A percentile compares a stretch with the other conserved stretches of the same genome.
Conservation (phyloP, 2,888 invertebrate genomes). For the Nephrotoma guestfalica region DNA sequence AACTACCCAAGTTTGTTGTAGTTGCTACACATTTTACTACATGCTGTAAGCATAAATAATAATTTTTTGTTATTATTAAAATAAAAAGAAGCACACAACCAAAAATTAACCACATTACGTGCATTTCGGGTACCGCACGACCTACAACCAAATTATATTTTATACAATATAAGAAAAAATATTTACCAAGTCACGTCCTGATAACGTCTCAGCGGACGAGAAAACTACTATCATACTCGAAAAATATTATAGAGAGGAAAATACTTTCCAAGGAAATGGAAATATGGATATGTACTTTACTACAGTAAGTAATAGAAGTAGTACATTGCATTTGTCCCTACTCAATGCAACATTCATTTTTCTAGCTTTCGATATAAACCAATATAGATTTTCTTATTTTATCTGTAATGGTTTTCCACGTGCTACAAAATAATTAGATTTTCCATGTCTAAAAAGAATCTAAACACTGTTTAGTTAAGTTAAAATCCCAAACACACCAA, state of each 20-base stretch:
- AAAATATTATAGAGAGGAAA: neutral
- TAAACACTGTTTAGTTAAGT: neutral
- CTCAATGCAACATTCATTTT: neutral
- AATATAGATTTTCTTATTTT: neutral
- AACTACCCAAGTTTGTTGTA: too few relatives aligned
- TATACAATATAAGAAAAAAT: neutral
- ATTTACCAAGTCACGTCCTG: neutral
- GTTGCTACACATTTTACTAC: neutral
- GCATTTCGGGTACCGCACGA: neutral
- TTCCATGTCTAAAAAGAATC: neutral
- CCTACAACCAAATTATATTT: neutral
- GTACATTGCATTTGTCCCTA: too few relatives aligned
- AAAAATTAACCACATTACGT: neutral
- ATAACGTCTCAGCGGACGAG: neutral
- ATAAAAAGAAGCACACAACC: neutral
- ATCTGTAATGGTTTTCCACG: neutral
- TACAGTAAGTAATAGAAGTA: neutral
- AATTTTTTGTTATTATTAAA: neutral
- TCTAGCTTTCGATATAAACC: neutral
- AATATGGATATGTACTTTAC: neutral
- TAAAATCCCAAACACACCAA: neutral
- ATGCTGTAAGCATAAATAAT: neutral
- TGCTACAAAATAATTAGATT: neutral
- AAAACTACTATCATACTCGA: neutral
- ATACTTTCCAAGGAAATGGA: neutral